Evolutionary conservation across 1,140 invertebrate genomes (phyloP), one percentile per base, ranked within the genome.

Genomic region (Tetramorium parvispinum): DNA sequence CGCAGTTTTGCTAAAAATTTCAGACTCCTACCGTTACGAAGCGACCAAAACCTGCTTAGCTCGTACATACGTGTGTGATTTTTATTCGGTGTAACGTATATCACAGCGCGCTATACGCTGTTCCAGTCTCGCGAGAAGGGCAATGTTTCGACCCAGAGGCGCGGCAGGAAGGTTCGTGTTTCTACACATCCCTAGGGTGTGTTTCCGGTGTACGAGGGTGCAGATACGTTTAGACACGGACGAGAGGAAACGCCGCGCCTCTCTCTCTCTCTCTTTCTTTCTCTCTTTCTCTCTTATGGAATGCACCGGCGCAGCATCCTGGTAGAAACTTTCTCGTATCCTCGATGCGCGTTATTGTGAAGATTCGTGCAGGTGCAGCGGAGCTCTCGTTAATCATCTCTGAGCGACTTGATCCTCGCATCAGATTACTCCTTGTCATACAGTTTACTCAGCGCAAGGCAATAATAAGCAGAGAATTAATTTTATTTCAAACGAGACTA

Each of bases 311-410:
- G 16, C 61, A 18, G 40, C 49, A 55, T 88, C 81, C 46, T n/a
- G 21, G 40, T 65, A 7, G 37, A 89, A 89, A 89, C 66, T 89
- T 88, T 85, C 66, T n/a, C 57, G 53, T 49, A 76, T 75, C 40
- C 79, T 81, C 66, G 87, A 81, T 86, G 55, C 68, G 61, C 51
- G 46, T 82, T 79, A 57, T 81, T 89, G 87, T 86, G 73, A 86
- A 86, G 87, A 65, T 78, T 21, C 78, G 37, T 55, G 85, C 77
- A 88, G 32, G 71, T 76, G 61, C 18, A 24, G 21, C 53, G 8
- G 21, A 49, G 59, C 68, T 55, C 76, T 82, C 87, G 68, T 89
- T 86, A 89, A 89, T 89, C 87, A 89, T 89, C 88, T 89, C 77
- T 63, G 87, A 89, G 85, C 87, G 51, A 82, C 59, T 82, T 89